A percentile compares a stretch with the other conserved stretches of the same genome.
These are phyloP conservation scores for Cremastobaeus sp. DNA, from an alignment of 2,888 invertebrate genomes.

Conservation along the genomic window DNA sequence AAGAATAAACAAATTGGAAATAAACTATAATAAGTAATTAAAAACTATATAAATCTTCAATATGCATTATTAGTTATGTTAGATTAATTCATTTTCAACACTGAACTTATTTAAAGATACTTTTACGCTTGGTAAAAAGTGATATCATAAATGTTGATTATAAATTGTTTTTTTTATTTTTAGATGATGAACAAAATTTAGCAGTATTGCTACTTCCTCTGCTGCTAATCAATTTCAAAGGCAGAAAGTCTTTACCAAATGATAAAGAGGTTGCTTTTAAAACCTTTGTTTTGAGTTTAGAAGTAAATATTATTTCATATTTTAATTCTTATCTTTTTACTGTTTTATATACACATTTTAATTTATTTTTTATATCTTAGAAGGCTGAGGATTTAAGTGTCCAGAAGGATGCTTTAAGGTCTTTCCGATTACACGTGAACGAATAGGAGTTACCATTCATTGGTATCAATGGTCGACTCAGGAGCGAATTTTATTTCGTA, in stretches of 20 bases:
- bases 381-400: background rate
- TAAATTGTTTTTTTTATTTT: slow-evolving; percentile 10
- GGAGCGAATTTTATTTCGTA: slow-evolving; percentile 9
- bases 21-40: too few species aligned
- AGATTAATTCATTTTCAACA: too few species aligned
- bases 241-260: slow-evolving; percentile 3
- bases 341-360: background rate
- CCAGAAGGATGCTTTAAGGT: background rate
- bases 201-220: slow-evolving; percentile 12
- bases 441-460: slow-evolving; percentile 19
- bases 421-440: slow-evolving; percentile 5
- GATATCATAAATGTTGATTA: background rate
- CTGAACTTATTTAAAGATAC: too few species aligned
- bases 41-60: too few species aligned
- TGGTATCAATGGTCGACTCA: slow-evolving; percentile 6
- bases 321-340: background rate
- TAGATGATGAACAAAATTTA: slow-evolving; percentile 16
- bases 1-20: too few species aligned
- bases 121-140: too few species aligned
- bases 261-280: slow-evolving; percentile 8
- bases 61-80: too few species aligned
- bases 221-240: slow-evolving; percentile 21
- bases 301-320: slow-evolving; percentile 6
- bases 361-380: background rate
- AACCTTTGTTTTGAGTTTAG: slow-evolving; percentile 15